These are phyloP conservation scores for Psittacus erithacus DNA, from an alignment of 2,113 vertebrate genomes.

Conservation along the genomic window DNA sequence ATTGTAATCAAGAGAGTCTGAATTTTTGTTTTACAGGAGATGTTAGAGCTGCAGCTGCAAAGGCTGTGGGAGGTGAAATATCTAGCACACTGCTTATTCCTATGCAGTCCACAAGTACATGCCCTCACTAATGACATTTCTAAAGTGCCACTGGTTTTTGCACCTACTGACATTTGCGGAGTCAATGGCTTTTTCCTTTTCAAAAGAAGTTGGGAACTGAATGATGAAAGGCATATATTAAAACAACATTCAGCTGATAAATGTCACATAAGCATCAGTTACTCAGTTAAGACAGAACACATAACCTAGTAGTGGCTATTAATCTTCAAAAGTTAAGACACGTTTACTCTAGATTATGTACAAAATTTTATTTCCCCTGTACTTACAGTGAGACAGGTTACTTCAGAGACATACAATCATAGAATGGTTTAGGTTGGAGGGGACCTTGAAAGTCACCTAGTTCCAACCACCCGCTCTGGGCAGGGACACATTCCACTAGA, in stretches of 20 bases:
- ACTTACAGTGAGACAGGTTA: not conserved
- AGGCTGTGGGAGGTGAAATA: not conserved
- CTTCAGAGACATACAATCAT: not conserved
- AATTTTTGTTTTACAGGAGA: not conserved
- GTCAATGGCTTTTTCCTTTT: not conserved
- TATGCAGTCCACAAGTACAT: not conserved
- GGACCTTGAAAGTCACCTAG: not conserved
- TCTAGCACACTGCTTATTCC: not conserved
- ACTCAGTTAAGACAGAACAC: not conserved
- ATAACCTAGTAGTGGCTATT: not conserved
- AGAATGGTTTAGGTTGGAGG: not conserved
- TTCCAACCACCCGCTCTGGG: not conserved
- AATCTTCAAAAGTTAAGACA: not conserved
- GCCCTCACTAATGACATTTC: not conserved
- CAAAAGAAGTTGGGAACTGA: not conserved
- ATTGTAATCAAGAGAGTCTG: not conserved
- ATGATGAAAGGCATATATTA: not conserved
- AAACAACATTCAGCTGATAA: not conserved
- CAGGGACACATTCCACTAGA: not conserved
- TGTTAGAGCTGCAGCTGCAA: not conserved
- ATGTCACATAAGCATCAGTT: not conserved
- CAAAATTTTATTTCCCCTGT: not conserved
- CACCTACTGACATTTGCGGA: not conserved
- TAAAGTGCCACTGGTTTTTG: not conserved
- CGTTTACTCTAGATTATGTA: not conserved